A percentile compares a stretch with the other conserved stretches of the same genome.
phyloP scores from a whole-genome alignment of 2,113 vertebrate species.

The Bothrops jararaca region DNA sequence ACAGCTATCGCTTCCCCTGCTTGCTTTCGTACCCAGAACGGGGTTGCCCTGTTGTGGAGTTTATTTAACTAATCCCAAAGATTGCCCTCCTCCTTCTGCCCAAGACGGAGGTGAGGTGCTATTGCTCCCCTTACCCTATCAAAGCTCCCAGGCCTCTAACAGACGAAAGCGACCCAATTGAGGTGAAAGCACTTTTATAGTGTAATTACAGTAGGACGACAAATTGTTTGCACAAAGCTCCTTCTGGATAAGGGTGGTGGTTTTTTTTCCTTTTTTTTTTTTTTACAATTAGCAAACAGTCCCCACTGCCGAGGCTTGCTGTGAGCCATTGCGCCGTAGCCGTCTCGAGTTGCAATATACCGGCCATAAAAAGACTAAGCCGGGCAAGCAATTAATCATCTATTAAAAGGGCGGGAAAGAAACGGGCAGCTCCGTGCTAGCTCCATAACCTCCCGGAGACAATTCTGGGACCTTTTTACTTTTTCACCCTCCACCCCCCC shows the following conservation, averaged over 20 bases:
- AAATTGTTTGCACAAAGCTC: conserved; percentile 76
- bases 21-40: neutral
- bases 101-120: neutral
- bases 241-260: conserved; percentile 66
- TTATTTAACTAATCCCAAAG: conserved; percentile 5
- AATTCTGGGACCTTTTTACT: conserved; percentile 18
- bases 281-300: conserved; percentile 78
- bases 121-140: conserved; percentile 13
- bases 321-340: conserved; percentile 51
- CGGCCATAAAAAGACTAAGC: conserved; percentile 71
- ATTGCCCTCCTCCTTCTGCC: neutral
- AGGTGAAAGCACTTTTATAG: conserved; percentile 66
- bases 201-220: conserved; percentile 69
- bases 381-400: conserved; percentile 72
- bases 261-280: conserved; percentile 34
- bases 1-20: neutral
- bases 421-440: conserved; percentile 19
- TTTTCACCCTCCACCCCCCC: neutral
- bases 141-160: conserved; percentile 49
- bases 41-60: neutral
- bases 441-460: conserved; percentile 2
- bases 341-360: conserved; percentile 57
- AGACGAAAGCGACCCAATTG: conserved; percentile 58
- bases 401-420: conserved; percentile 56
- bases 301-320: conserved; percentile 62